These are phyloP conservation scores for Rostratula benghalensis DNA, from an alignment of 2,113 vertebrate species.

Conservation along the genomic window DNA sequence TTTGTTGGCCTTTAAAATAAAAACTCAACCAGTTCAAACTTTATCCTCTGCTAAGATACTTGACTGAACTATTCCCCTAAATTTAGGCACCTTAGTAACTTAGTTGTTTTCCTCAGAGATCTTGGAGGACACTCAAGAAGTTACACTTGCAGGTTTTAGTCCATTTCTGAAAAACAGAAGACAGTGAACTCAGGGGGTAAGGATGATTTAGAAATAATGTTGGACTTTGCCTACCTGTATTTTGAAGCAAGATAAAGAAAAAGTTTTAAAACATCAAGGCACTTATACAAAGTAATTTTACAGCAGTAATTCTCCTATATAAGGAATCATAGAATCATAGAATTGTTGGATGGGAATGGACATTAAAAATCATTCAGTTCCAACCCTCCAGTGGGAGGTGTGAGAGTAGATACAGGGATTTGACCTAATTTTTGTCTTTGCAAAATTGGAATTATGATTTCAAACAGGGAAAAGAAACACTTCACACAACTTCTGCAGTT, in stretches of 20 bases:
- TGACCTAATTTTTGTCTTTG: background rate
- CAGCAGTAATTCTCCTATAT: background rate
- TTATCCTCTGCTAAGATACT: background rate
- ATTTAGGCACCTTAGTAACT: background rate
- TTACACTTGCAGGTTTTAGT: background rate
- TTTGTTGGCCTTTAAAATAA: background rate
- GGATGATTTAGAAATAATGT: background rate
- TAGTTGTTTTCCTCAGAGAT: background rate
- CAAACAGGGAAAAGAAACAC: background rate
- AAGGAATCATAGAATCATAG: background rate
- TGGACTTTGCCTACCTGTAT: background rate
- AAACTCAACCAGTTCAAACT: background rate
- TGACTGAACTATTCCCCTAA: background rate
- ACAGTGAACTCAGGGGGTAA: background rate
- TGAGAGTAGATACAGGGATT: background rate
- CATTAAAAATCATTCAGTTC: too few relatives aligned
- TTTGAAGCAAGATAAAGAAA: background rate
- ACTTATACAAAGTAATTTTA: background rate
- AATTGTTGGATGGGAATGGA: too few relatives aligned
- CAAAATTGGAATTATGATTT: background rate
- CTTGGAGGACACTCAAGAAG: background rate
- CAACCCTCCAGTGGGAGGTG: too few relatives aligned
- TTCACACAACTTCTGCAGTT: background rate
- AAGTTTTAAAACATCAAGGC: background rate
- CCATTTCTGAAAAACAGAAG: background rate